Evolutionary conservation across 1,140 invertebrate genomes (phyloP).

Genomic region (Brachionus angularis): DNA sequence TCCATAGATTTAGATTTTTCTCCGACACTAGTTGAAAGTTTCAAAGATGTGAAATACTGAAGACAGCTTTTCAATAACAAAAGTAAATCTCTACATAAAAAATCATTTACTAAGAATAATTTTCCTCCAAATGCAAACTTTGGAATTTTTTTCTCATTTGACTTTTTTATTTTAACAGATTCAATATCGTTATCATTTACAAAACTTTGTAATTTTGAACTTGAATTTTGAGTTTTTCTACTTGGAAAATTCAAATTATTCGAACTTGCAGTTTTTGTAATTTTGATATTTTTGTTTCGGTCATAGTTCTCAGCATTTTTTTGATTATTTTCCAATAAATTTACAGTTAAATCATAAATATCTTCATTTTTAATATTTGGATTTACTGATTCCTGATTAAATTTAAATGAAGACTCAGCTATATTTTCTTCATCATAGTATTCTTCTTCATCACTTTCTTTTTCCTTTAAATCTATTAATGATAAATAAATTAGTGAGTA

Average conservation of each 20-base stretch:
- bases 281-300: too few relatives aligned
- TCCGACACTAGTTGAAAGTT: not conserved
- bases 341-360: too few relatives aligned
- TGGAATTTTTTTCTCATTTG: too few relatives aligned
- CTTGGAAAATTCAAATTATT: not conserved
- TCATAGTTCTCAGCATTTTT: constrained; percentile 45
- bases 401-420: too few relatives aligned
- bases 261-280: not conserved
- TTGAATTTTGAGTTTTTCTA: not conserved
- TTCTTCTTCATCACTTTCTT: not conserved
- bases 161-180: too few relatives aligned
- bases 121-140: constrained; percentile 15
- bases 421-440: not conserved
- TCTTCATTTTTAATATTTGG: constrained; percentile 48
- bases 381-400: too few relatives aligned
- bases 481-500: constrained; percentile 58
- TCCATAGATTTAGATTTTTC: constrained; percentile 45
- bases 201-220: too few relatives aligned
- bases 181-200: too few relatives aligned
- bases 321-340: too few relatives aligned
- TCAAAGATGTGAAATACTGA: not conserved
- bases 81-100: constrained; percentile 53
- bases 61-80: constrained; percentile 49
- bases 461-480: constrained; percentile 49
- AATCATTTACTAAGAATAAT: constrained; percentile 53